Conservation (phyloP, 2,113 vertebrate species). For the Murina feae region DNA sequence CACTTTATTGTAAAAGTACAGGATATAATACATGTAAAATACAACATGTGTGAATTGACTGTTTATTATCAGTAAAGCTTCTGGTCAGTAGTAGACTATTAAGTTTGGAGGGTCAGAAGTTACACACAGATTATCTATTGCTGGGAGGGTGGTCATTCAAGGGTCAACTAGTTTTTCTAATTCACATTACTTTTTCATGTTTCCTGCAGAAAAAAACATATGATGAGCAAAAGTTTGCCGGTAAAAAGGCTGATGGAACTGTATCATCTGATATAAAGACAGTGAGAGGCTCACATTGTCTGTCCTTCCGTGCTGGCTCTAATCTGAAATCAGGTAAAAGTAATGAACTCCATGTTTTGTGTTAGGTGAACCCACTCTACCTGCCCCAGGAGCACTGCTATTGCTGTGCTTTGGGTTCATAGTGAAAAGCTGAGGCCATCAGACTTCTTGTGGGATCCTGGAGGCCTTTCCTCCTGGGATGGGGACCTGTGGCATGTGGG, state of each 20-base stretch:
- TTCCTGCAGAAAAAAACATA: slow-evolving; percentile 75
- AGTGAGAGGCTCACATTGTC: slow-evolving; percentile 43
- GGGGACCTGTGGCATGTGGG: background rate
- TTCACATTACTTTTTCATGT: slow-evolving; percentile 46
- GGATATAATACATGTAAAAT: background rate
- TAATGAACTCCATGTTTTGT: background rate
- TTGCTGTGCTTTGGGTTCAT: background rate
- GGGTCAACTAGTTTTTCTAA: background rate
- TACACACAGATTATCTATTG: background rate
- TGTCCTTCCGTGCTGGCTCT: slow-evolving; percentile 40
- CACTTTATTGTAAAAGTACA: background rate
- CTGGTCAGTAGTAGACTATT: background rate
- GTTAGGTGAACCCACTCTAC: background rate
- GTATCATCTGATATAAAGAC: slow-evolving; percentile 42
- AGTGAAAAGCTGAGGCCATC: background rate
- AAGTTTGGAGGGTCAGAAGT: background rate
- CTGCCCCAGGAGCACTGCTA: background rate
- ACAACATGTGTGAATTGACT: background rate
- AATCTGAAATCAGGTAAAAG: slow-evolving; percentile 72
- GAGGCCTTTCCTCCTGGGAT: background rate
- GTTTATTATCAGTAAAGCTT: background rate
- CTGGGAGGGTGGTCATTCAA: background rate
- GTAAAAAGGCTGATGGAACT: slow-evolving; percentile 58
- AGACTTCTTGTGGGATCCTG: background rate
- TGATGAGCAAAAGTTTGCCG: slow-evolving; percentile 66